Conservation (phyloP, 2,113 vertebrate genomes). For the Morone chrysops region DNA sequence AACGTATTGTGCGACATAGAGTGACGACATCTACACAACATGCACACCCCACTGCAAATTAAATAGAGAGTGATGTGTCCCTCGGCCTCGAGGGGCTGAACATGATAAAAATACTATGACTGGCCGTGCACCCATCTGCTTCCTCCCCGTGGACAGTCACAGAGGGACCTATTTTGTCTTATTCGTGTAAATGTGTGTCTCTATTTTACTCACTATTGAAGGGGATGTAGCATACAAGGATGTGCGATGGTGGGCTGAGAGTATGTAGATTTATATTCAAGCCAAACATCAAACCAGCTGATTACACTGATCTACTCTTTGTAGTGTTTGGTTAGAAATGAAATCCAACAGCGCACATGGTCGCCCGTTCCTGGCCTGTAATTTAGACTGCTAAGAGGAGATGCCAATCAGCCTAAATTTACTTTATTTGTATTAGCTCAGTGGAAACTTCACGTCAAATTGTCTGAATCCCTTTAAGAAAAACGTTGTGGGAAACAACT, state of each 20-base stretch:
- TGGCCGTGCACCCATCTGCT: slow-evolving; percentile 57
- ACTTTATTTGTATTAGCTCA: slow-evolving; percentile 24
- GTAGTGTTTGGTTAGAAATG: slow-evolving; percentile 25
- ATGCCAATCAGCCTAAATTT: slow-evolving; percentile 23
- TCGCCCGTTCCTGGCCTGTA: neutral
- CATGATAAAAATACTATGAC: slow-evolving; percentile 68
- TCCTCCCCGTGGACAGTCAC: slow-evolving; percentile 31
- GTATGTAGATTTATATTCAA: neutral
- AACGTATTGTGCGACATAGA: slow-evolving; percentile 65
- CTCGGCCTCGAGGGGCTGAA: slow-evolving; percentile 37
- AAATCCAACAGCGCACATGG: neutral
- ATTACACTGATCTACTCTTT: slow-evolving; percentile 41
- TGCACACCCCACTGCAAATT: slow-evolving; percentile 41
- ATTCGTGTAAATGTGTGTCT: slow-evolving; percentile 16
- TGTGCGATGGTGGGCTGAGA: neutral
- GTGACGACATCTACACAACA: slow-evolving; percentile 65
- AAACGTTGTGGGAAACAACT: slow-evolving; percentile 27
- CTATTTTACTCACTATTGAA: slow-evolving; percentile 7
- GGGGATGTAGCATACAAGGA: neutral
- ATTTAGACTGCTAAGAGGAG: slow-evolving; percentile 14
- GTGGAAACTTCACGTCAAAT: slow-evolving; percentile 35
- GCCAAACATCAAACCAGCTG: slow-evolving; percentile 18
- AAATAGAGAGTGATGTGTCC: slow-evolving; percentile 61
- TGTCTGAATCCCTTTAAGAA: slow-evolving; percentile 40
- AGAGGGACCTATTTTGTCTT: slow-evolving; percentile 41